phyloP scores from a whole-genome alignment of 30 jellyfish, hydroid and myxozoan genomes.

The Mastigias papua region DNA sequence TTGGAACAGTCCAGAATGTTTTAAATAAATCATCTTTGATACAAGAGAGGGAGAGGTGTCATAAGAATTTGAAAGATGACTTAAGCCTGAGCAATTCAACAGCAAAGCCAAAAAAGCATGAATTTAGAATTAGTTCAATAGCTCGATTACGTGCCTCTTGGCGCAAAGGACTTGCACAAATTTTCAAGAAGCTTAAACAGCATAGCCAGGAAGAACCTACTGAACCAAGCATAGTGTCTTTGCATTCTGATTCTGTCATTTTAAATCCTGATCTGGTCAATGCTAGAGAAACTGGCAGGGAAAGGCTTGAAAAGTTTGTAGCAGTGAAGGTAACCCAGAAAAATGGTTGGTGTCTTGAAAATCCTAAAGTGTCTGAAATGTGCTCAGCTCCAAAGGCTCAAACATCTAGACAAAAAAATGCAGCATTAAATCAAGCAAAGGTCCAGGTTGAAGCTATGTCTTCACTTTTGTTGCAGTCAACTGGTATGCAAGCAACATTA shows the following conservation, averaged over 20 bases:
- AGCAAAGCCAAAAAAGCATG: constrained; percentile 22
- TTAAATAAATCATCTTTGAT: constrained; percentile 51
- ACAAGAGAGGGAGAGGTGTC: constrained; percentile 44
- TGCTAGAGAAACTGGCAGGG: constrained; percentile 24
- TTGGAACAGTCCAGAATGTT: constrained; percentile 57
- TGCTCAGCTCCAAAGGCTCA: constrained; percentile 3
- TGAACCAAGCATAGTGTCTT: background rate
- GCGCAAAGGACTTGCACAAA: constrained; percentile 20
- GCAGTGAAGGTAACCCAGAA: constrained; percentile 34
- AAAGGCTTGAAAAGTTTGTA: constrained; percentile 39
- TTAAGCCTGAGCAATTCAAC: constrained; percentile 5
- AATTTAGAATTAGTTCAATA: constrained; percentile 14
- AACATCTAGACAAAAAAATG: constrained; percentile 15
- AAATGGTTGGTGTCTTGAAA: constrained; percentile 30
- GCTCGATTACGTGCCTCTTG: constrained; percentile 41
- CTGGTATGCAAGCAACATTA: constrained; percentile 62
- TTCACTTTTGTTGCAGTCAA: constrained; percentile 42
- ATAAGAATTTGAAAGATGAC: constrained; percentile 30
- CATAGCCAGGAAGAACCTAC: background rate
- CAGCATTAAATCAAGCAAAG: constrained; percentile 25
- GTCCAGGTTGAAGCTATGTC: constrained; percentile 52
- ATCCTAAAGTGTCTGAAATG: constrained; percentile 23
- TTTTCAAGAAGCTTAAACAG: background rate
- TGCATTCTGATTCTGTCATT: background rate
- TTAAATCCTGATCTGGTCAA: constrained; percentile 33